Base-by-base conservation (phyloP, 2,888 invertebrate genomes). In the Zele albiditarsus region DNA sequence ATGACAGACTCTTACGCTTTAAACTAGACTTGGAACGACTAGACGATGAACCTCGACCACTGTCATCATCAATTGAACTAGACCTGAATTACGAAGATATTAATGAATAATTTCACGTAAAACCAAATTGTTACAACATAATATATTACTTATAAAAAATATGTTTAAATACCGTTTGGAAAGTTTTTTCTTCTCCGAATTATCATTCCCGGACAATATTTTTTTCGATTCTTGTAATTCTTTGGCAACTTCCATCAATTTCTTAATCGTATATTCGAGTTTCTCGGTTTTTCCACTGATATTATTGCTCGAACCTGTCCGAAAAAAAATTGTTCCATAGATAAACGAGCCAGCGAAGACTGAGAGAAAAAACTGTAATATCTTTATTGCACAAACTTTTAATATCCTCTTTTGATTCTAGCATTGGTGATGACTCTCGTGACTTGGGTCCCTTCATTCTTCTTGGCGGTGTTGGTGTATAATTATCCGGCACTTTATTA, bases 391-490 rank as follows among this genome's bases (percentile, higher is more conserved):
- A 20, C 53, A 53, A 53, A 86, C 91, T 91, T 53, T 90, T 91
- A 14, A 67, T 90, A 82, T 95, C 95, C 84, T 95, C 94, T 0
- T 94, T 94, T 33, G 94, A 93, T 53, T 94, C 93, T 1, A 94
- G 92, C 85, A 96, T 92, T n/a, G 94, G 94, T 10, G 94, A 94
- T 23, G 92, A 92, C 82, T 94, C 94, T 73, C 94, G 91, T 0
- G 94, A 94, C 87, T 93, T 94, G 25, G 94, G 93, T 71, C 93
- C 92, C 92, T 93, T 93, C 76, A 92, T 92, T 83, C 94, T 90
- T 84, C 94, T 91, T 0, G 94, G 94, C 14, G 94, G 94, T 6
- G 94, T 94, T 8, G 94, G 94, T 16, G 94, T 94, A 83, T 92
- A 90, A 49, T 87, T 85, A 71, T 86, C 89, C 42, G 90, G 85